Base-by-base conservation (phyloP, 2,797 vertebrate genomes). In the Chaetodon trifasciatus region DNA sequence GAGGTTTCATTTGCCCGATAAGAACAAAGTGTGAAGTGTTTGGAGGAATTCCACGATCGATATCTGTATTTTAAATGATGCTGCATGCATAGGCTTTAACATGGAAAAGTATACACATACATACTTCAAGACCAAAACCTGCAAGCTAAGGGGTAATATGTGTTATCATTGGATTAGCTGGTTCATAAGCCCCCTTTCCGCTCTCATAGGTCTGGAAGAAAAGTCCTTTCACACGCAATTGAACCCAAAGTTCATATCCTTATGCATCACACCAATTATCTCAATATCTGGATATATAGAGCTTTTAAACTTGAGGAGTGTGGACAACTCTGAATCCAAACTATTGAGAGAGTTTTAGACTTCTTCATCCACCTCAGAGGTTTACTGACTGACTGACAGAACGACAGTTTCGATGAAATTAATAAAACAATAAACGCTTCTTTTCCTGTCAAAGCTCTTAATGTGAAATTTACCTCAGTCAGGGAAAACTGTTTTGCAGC, bases 141-240 rank as follows among this genome's bases (percentile, higher is more conserved):
- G 86, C 83, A 81, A 85, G 72, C 77, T 83, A 87, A 82, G 84
- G 65, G 57, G 74, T 83, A 89, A 89, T 89, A 85, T 74, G 82
- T 92, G 84, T 91, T 88, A 92, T 93, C 74, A 88, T 86, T 91
- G 85, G 89, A 94, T 94, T 93, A 91, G 73, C 85, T 90, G 89
- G 52, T 82, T 90, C 88, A 89, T 91, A 86, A 91, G 66, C 76
- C 74, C 72, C 63, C 70, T 86, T 91, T 94, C 86, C 75, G 78
- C 90, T 90, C 79, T 83, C 83, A 84, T 81, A 64, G 77, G 72
- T 79, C 88, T 86, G 89, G 86, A 90, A 91, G 74, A 84, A 92
- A 92, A 89, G 83, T 88, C 69, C 64, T 89, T 92, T 92, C 84
- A 88, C 91, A 91, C 70, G 49, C 78, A 89, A 89, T 83, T 91